Base-by-base conservation (phyloP, 2,797 vertebrate species). In the Spinus pinus region DNA sequence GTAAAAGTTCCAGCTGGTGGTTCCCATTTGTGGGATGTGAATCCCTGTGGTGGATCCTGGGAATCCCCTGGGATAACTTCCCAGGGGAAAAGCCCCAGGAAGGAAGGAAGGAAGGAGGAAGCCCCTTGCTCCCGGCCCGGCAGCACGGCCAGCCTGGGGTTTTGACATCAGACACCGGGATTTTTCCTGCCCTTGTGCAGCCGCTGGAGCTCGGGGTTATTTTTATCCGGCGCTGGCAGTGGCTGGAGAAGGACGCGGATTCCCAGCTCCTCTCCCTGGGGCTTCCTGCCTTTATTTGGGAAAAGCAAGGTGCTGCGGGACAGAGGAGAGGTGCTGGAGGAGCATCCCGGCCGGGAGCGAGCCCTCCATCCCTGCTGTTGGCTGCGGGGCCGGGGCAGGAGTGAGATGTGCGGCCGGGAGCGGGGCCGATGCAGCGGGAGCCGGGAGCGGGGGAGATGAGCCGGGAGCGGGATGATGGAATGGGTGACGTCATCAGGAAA, bases 401-500 rank as follows among this genome's bases (percentile, higher is more conserved):
- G 7, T 58, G 93, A 84, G 92, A 94, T 94, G 64, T 8, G 81
- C 79, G 67, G 15, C 0, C 6, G n/a, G 41, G 3, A 35, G 2
- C 54, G 54, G 65, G 8, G 47, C 30, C 61, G 7, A 28, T 14
- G 23, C 51, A 47, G 47, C 57, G 5, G 50, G 51, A 54, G 31
- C 53, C 54, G 56, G 54, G 56, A 57, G 56, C 56, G 33, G 33
- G 15, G 56, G 23, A 25, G 56, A 57, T 57, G 56, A 57, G 56
- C 56, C 56, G 56, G 56, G 56, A 82, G 16, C 96, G 96, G 97
- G 97, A 93, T 94, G 97, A 96, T 97, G 98, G 97, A 96, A 97
- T 98, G 97, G 98, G 98, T 97, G 98, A 98, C 93, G 93, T 99
- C 98, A 98, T 97, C 97, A 50, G 97, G 88, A 98, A 98, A 97